These are phyloP conservation scores for Lepidurus apus DNA, from an alignment of 1,140 invertebrate species.

Conservation along the genomic window DNA sequence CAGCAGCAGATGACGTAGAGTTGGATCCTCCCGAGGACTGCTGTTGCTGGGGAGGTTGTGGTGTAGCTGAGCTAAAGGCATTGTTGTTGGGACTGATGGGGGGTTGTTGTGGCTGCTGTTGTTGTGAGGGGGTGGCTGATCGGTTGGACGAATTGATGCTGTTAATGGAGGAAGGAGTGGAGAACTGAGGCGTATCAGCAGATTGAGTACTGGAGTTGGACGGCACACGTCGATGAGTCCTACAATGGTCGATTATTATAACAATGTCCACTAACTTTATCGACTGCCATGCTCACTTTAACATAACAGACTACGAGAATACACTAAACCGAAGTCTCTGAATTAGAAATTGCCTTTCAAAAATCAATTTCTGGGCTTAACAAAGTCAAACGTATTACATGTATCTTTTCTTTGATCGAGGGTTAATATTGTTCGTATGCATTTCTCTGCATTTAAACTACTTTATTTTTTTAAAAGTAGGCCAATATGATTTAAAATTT, in stretches of 20 bases:
- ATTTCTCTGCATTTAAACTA: too few relatives aligned
- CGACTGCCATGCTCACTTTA: too few relatives aligned
- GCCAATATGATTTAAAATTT: too few relatives aligned
- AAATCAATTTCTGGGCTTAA: too few relatives aligned
- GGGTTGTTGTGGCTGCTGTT: conserved; percentile 23
- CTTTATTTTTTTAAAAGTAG: too few relatives aligned
- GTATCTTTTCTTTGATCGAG: too few relatives aligned
- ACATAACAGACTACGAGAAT: too few relatives aligned
- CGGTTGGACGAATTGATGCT: conserved; percentile 37
- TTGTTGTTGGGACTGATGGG: background rate
- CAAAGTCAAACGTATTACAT: too few relatives aligned
- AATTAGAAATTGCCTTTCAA: too few relatives aligned
- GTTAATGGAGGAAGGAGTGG: conserved; percentile 29
- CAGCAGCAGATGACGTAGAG: conserved; percentile 37
- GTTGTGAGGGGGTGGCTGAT: conserved; percentile 26
- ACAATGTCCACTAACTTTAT: too few relatives aligned
- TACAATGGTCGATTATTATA: background rate
- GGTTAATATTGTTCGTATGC: too few relatives aligned
- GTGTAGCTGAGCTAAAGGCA: conserved; percentile 34
- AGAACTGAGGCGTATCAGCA: conserved; percentile 17
- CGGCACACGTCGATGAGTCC: conserved; percentile 17
- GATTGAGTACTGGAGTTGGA: conserved; percentile 7
- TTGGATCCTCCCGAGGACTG: conserved; percentile 28
- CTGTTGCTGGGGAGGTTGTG: conserved; percentile 23
- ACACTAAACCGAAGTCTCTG: too few relatives aligned